Evolutionary conservation across 1,140 invertebrate species (phyloP).

Genomic region (Brachionus manjavacas): DNA sequence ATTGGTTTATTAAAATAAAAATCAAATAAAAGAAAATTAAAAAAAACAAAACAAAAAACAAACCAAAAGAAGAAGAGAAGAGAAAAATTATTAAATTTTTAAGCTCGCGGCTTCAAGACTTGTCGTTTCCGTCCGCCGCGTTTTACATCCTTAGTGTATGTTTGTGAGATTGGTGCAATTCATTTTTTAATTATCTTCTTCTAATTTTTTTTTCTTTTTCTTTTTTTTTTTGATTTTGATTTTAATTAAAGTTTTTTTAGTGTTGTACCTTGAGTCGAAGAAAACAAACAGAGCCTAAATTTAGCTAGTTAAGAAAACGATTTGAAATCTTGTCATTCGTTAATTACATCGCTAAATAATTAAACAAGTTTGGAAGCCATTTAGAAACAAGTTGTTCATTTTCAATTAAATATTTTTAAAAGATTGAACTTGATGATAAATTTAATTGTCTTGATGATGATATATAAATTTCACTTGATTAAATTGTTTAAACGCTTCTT

Average conservation of each 20-base stretch:
- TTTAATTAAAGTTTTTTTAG: neutral
- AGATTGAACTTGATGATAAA: constrained; percentile 31
- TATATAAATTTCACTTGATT: constrained; percentile 39
- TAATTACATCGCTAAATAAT: constrained; percentile 22
- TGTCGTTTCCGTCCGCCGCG: too few relatives aligned
- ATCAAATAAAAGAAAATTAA: neutral
- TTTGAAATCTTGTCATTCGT: neutral
- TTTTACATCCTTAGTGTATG: too few relatives aligned
- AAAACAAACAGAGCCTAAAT: neutral
- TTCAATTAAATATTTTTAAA: constrained; percentile 1
- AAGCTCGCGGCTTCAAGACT: neutral
- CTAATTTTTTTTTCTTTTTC: neutral
- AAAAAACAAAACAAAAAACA: too few relatives aligned
- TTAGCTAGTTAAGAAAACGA: neutral
- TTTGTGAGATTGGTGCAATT: too few relatives aligned
- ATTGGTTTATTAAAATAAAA: neutral
- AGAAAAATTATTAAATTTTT: neutral
- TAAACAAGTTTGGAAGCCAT: constrained; percentile 17
- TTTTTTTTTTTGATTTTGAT: too few relatives aligned
- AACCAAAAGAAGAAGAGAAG: neutral
- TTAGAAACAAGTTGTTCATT: neutral
- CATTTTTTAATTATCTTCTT: neutral
- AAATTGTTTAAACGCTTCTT: constrained; percentile 15
- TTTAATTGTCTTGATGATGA: constrained; percentile 22
- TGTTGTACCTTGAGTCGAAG: neutral